Conservation (phyloP, 2,113 vertebrate genomes). For the Vimba vimba region DNA sequence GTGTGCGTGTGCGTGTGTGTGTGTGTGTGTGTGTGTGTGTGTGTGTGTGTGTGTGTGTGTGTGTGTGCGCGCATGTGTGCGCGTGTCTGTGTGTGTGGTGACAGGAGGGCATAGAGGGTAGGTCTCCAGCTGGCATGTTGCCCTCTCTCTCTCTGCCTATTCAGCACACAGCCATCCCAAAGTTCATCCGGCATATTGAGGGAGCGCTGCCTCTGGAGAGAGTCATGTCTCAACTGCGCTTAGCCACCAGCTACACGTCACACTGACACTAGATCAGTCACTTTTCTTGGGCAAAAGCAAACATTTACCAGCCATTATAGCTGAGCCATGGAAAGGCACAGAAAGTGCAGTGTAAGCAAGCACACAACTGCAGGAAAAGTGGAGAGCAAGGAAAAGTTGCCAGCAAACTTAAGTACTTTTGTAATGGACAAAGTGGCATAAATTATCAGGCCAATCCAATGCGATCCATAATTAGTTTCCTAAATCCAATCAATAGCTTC, state of each 20-base stretch:
- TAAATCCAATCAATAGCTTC: conserved; percentile 24
- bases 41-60: conserved; percentile 6
- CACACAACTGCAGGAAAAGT: conserved; percentile 36
- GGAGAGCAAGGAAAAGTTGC: conserved; percentile 32
- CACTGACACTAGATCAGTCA: conserved; percentile 58
- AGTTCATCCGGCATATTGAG: conserved; percentile 40
- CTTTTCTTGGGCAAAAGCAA: conserved; percentile 41
- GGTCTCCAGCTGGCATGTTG: conserved; percentile 29
- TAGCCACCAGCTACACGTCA: conserved; percentile 46
- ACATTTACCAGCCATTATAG: conserved; percentile 45
- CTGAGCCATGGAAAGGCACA: conserved; percentile 48
- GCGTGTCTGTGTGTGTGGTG: conserved; percentile 16
- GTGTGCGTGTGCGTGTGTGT: conserved; percentile 39
- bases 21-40: background rate
- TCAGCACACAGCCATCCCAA: conserved; percentile 43
- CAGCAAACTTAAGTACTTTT: conserved; percentile 39
- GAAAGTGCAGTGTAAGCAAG: conserved; percentile 52
- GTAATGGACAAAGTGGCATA: conserved; percentile 43
- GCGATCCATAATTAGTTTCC: conserved; percentile 9
- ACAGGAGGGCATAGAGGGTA: conserved; percentile 9
- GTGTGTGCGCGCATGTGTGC: background rate
- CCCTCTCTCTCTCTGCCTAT: conserved; percentile 38
- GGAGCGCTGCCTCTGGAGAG: conserved; percentile 49
- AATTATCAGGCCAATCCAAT: conserved; percentile 45
- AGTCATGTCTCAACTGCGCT: conserved; percentile 32